phyloP scores from a whole-genome alignment of 1,140 invertebrate species.

The Drosophila tropicalis region DNA sequence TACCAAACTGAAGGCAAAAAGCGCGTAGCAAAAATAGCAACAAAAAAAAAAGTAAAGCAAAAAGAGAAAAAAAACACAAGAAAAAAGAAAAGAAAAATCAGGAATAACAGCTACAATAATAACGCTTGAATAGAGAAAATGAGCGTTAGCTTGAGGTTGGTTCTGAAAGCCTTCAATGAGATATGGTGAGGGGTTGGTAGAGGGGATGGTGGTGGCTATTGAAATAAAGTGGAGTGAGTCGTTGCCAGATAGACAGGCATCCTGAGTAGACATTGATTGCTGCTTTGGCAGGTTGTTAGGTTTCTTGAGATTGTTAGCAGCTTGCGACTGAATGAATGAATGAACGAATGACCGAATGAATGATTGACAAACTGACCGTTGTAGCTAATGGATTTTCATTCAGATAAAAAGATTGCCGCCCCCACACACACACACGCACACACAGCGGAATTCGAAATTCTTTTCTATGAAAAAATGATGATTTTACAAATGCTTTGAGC shows the following conservation, averaged over 20 bases:
- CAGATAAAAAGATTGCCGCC: conserved; percentile 36
- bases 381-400: conserved; percentile 57
- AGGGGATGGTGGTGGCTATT: too few species aligned
- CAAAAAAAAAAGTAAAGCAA: conserved; percentile 25
- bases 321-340: conserved; percentile 59
- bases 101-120: conserved; percentile 71
- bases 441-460: background rate
- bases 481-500: background rate
- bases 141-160: conserved; percentile 21
- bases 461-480: background rate
- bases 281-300: conserved; percentile 78
- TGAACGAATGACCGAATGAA: conserved; percentile 55
- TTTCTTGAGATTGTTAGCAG: conserved; percentile 60
- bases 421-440: background rate
- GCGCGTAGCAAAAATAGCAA: conserved; percentile 64
- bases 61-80: conserved; percentile 18
- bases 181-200: background rate
- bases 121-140: conserved; percentile 46
- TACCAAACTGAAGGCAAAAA: conserved; percentile 52
- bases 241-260: conserved; percentile 47
- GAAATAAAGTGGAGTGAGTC: background rate
- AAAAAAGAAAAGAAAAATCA: conserved; percentile 29
- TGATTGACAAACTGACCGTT: conserved; percentile 49
- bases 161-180: background rate
- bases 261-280: conserved; percentile 74